A percentile compares a stretch with the other conserved stretches of the same genome.
These are phyloP conservation scores for Muscidifurax raptorellus DNA, from an alignment of 1,140 invertebrate genomes.

Conservation along the genomic window DNA sequence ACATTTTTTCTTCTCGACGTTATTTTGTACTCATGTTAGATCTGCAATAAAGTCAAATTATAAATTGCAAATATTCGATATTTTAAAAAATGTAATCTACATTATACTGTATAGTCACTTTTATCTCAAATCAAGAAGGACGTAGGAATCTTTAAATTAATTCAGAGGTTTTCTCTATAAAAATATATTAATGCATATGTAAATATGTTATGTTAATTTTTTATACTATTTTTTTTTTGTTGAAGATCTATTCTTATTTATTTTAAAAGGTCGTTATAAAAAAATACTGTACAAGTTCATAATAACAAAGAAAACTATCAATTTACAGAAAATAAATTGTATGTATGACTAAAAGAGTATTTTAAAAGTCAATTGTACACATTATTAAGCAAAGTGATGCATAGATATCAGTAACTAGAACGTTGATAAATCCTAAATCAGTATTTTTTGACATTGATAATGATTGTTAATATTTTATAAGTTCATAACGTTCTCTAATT, in stretches of 20 bases:
- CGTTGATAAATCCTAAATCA: not conserved
- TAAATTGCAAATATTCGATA: slow-evolving; percentile 47
- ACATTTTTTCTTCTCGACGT: slow-evolving; percentile 15
- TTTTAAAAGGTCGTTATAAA: not conserved
- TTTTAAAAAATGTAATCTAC: slow-evolving; percentile 41
- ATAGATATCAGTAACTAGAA: not conserved
- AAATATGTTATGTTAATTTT: not conserved
- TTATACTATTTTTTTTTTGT: not conserved
- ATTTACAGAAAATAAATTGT: not conserved
- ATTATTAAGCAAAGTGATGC: not conserved
- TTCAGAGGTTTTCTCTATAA: not conserved
- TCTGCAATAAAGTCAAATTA: slow-evolving; percentile 51
- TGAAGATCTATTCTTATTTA: not conserved
- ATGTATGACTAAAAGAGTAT: not conserved
- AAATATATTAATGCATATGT: slow-evolving; percentile 4
- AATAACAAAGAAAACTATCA: not conserved
- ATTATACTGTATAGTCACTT: slow-evolving; percentile 22
- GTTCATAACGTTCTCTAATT: not conserved
- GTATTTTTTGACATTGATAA: not conserved
- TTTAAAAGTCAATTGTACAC: not conserved
- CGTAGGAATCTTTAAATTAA: slow-evolving; percentile 23
- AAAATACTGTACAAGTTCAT: not conserved
- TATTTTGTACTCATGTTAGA: slow-evolving; percentile 35
- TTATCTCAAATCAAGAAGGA: slow-evolving; percentile 43
- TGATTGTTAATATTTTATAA: not conserved